phyloP scores from a whole-genome alignment of 2,888 invertebrate genomes.

The Rutpela maculata region DNA sequence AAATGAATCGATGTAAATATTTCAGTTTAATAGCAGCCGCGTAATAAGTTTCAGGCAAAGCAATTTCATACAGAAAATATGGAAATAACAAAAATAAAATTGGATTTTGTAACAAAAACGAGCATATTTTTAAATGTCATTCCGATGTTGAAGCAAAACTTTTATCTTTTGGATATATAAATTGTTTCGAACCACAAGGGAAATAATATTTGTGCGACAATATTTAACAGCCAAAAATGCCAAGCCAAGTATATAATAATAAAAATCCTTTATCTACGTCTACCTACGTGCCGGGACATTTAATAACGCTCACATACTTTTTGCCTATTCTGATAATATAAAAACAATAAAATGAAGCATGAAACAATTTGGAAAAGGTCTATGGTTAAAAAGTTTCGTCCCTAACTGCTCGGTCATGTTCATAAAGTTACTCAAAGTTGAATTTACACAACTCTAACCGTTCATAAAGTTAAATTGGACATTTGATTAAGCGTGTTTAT shows the following conservation, averaged over 20 bases:
- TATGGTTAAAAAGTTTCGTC: background rate
- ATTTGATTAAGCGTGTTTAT: constrained; percentile 16
- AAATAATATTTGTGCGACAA: constrained; percentile 48
- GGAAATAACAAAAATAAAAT: constrained; percentile 64
- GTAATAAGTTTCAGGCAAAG: constrained; percentile 61
- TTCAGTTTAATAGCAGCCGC: constrained; percentile 64
- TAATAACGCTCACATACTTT: background rate
- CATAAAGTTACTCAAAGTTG: constrained; percentile 8
- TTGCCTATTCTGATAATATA: background rate
- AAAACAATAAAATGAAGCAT: background rate
- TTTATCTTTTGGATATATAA: constrained; percentile 52
- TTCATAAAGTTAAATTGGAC: constrained; percentile 11
- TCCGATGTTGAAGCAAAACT: constrained; percentile 51
- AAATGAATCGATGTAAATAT: constrained; percentile 65
- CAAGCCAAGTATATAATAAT: background rate
- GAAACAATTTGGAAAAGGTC: background rate
- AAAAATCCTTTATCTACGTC: background rate
- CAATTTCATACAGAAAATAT: constrained; percentile 59
- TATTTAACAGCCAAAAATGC: constrained; percentile 11
- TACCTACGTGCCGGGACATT: background rate
- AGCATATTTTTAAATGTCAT: constrained; percentile 58
- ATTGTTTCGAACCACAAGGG: constrained; percentile 52
- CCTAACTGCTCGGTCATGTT: constrained; percentile 5
- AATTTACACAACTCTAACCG: background rate
- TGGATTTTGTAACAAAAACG: constrained; percentile 41